Evolutionary conservation across 2,888 invertebrate genomes (phyloP), one percentile per base, ranked within the genome.

Genomic region (Saturnia pavonia): DNA sequence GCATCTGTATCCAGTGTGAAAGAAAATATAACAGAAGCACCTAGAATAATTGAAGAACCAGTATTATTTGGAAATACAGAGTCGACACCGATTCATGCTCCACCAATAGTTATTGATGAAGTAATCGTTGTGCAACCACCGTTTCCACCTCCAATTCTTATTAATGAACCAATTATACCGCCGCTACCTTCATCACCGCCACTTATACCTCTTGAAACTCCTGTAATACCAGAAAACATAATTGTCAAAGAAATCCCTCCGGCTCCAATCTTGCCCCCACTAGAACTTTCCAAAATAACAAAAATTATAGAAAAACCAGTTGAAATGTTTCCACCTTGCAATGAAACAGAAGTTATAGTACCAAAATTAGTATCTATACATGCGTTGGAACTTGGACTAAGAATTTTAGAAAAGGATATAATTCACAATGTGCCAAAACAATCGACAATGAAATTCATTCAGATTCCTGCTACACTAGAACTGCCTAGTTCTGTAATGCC

Each of bases 1-100:
- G 43, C 67, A 68, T 67, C 78, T 25, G 74, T 78, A 27, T 67
- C 74, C 57, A 65, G 75, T 51, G 70, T 78, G 42, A 71, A 75
- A 19, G 72, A 75, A 73, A 25, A 57, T 22, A 22, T 34, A 43
- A 60, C 14, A 8, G 48, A 34, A 16, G 48, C 40, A 14, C 40
- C 65, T 25, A 25, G 25, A n/a, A 40, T 40, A 51, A 48, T 22
- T 67, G 43, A 67, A 51, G 40, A 16, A 12, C n/a, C 43, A 12
- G n/a, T 22, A 68, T n/a, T 68, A 16, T 67, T 25, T 16, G 43
- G 67, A 27, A 11, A 19, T 65, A 40, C 12, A n/a, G 8, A 65
- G 12, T 11, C 65, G 9, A n/a, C 7, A 34, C 40, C 40, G n/a
- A 65, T 19, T 14, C 9, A 16, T 6, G 14, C 16, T 27, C 48